These are phyloP conservation scores for Microplitis deprimator DNA, from an alignment of 2,888 invertebrate species.

Conservation along the genomic window DNA sequence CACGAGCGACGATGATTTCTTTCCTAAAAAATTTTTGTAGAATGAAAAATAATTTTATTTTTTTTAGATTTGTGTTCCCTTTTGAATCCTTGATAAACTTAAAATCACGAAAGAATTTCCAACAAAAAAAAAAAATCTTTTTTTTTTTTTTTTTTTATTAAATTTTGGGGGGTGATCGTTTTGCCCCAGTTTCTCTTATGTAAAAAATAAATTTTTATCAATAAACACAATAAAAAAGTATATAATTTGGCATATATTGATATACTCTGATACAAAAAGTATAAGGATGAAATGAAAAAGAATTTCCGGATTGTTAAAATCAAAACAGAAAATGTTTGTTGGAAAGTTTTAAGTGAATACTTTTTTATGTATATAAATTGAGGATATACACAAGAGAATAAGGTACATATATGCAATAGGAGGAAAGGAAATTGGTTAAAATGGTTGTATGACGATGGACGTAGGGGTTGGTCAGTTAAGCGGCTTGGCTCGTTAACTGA, in stretches of 20 bases:
- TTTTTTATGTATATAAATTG: not conserved
- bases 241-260: not conserved
- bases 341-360: too few relatives aligned
- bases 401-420: not conserved
- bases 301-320: not conserved
- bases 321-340: not conserved
- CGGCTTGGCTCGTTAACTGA: constrained; percentile 67
- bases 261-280: not conserved
- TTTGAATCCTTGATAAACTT: too few relatives aligned
- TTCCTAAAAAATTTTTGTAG: too few relatives aligned
- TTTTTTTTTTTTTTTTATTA: too few relatives aligned
- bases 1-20: too few relatives aligned
- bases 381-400: constrained; percentile 3
- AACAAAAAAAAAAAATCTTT: too few relatives aligned
- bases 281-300: not conserved
- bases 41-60: too few relatives aligned
- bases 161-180: too few relatives aligned
- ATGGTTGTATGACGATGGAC: constrained; percentile 27
- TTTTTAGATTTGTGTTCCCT: too few relatives aligned
- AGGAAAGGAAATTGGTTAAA: constrained; percentile 26
- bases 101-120: too few relatives aligned
- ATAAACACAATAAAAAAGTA: not conserved
- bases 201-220: not conserved
- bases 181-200: too few relatives aligned
- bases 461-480: constrained; percentile 62